Conservation (phyloP, 2,113 vertebrate genomes). For the Poeciliopsis retropinna region DNA sequence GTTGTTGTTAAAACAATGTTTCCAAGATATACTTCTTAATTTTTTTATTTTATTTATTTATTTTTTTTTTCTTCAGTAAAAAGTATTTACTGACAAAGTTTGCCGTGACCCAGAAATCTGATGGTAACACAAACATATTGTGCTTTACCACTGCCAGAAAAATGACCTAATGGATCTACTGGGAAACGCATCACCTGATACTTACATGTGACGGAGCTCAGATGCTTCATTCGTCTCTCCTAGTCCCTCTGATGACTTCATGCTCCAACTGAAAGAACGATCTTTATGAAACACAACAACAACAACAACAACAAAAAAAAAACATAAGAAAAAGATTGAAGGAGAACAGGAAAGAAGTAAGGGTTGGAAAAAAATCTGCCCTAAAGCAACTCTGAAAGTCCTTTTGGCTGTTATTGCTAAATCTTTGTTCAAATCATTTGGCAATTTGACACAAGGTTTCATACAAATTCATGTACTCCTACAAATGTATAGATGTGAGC, state of each 20-base stretch:
- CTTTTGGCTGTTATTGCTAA: constrained; percentile 39
- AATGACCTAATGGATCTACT: neutral
- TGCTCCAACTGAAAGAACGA: neutral
- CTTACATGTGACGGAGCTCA: constrained; percentile 1
- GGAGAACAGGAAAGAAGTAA: neutral
- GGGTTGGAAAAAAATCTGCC: neutral
- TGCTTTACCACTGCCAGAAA: neutral
- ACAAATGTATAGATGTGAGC: neutral
- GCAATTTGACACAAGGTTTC: constrained; percentile 1
- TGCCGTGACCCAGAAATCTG: too few species aligned
- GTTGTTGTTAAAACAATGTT: too few species aligned
- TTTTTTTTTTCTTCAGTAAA: too few species aligned
- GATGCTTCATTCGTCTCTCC: constrained; percentile 11
- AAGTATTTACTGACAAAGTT: too few species aligned
- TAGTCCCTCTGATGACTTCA: constrained; percentile 41
- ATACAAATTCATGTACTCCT: constrained; percentile 8
- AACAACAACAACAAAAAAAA: too few species aligned
- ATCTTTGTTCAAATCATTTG: constrained; percentile 54
- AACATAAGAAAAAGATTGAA: too few species aligned
- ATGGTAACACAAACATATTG: too few species aligned
- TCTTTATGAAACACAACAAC: constrained; percentile 1
- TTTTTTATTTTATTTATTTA: too few species aligned
- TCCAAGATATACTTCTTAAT: too few species aligned
- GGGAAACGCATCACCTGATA: neutral
- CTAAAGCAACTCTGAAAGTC: constrained; percentile 40